phyloP scores from a whole-genome alignment of 2,113 vertebrate genomes.

The Tichodroma muraria region DNA sequence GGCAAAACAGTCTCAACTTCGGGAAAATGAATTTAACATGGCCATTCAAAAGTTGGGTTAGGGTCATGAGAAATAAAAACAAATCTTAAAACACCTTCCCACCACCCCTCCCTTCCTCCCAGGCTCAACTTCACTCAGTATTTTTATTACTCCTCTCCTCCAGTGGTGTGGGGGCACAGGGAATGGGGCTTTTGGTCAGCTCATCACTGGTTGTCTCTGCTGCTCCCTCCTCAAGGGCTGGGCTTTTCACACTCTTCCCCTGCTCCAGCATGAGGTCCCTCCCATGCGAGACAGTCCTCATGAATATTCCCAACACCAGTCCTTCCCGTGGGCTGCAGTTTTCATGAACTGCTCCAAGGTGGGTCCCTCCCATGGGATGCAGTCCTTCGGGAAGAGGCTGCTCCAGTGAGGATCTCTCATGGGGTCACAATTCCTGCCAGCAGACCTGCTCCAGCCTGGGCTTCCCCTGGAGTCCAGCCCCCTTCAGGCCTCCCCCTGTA shows the following conservation, averaged over 20 bases:
- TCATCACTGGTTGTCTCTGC: neutral
- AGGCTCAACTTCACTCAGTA: neutral
- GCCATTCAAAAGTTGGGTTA: neutral
- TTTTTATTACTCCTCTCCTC: neutral
- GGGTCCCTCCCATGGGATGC: neutral
- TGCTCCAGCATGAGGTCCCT: neutral
- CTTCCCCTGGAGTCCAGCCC: neutral
- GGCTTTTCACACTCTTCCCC: neutral
- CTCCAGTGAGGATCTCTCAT: neutral
- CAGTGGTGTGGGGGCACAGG: neutral
- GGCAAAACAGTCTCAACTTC: neutral
- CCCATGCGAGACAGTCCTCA: neutral
- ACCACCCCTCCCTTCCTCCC: neutral
- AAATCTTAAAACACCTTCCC: neutral
- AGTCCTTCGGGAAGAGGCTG: neutral
- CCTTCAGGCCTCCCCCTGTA: neutral
- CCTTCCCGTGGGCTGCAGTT: neutral
- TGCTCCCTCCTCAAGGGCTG: neutral
- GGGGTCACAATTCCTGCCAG: neutral
- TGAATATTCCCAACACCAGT: rapidly evolving
- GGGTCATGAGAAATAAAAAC: neutral
- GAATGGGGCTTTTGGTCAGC: neutral
- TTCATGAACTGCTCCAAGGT: rapidly evolving
- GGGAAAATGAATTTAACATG: neutral
- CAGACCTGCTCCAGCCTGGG: neutral